Base-by-base conservation (phyloP, 2,797 vertebrate species). In the Hafferia zeledoni region DNA sequence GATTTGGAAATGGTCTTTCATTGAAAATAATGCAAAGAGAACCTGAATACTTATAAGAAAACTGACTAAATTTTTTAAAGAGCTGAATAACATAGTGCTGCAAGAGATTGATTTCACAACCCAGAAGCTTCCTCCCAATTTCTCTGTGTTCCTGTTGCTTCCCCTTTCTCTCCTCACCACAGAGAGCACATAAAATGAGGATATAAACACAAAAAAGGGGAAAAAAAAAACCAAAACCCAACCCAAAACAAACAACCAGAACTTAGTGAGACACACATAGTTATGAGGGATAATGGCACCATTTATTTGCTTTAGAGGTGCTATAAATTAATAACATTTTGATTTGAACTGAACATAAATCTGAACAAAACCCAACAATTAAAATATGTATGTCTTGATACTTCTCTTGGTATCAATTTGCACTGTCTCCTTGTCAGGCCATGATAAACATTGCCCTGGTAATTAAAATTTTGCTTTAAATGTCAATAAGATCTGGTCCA, bases 1-100 rank as follows among this genome's bases (percentile, higher is more conserved):
- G 64, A 90, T 84, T 82, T 93, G 70, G 43, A 71, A 89, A 81
- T 28, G 39, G 6, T 60, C 24, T 87, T 71, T 82, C 60, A 79
- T 5, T 84, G 56, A 87, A 93, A 83, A 67, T 52, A 77, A 72
- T 17, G 11, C 39, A 69, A 55, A 55, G 78, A 55, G 31, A 83
- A 24, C 12, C 13, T 59, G 64, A 69, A 63, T 69, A 33, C 13
- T 86, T 72, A 10, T 13, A 69, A 76, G 43, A 55, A 90, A 86
- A 69, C 31, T 39, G 17, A 52, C 8, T 39, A 67, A 44, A 22
- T 65, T 89, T 87, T 92, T 63, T 7, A 88, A 74, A 19, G 9
- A 57, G 5, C 24, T 79, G 35, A 75, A 84, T 41, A 39, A 5
- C 31, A 35, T 6, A 61, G 24, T 31, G 17, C 13, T 53, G 11